Conservation (phyloP, 64 coral and sea anemone genomes). For the Dendrophyllia cribrosa region DNA sequence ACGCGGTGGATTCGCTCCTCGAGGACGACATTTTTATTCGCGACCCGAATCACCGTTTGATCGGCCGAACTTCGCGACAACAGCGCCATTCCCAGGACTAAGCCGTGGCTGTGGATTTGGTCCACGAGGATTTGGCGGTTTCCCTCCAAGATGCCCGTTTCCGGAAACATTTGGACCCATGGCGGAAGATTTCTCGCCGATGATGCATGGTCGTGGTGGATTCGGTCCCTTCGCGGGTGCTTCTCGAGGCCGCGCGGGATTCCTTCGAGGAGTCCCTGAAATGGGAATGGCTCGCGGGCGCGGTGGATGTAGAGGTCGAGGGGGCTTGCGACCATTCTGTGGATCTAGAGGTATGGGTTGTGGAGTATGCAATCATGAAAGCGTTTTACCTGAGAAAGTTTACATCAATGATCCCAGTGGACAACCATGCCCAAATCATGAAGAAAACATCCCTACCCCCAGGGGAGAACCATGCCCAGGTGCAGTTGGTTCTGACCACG, state of each 20-base stretch:
- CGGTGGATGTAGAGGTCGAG: neutral
- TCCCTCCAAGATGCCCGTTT: neutral
- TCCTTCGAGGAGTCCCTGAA: neutral
- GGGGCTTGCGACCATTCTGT: neutral
- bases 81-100: neutral
- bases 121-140: slow-evolving; percentile 7
- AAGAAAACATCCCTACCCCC: too few species aligned
- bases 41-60: neutral
- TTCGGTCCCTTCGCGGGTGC: slow-evolving; percentile 1
- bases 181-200: neutral
- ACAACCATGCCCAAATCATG: neutral
- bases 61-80: neutral
- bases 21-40: neutral
- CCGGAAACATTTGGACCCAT: neutral
- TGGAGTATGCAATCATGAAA: neutral
- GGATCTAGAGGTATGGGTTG: neutral
- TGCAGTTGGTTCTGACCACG: neutral
- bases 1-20: neutral
- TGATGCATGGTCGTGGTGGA: neutral
- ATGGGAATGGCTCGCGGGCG: neutral
- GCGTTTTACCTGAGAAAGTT: neutral
- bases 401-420: neutral
- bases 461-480: neutral
- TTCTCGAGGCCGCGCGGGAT: neutral
- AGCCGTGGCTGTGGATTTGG: slow-evolving; percentile 19